Percentiles rank a stretch among this genome's conserved stretches.
Evolutionary conservation across 23 tunicate species (phyloP).

Genomic region (Ciona savignyi): DNA sequence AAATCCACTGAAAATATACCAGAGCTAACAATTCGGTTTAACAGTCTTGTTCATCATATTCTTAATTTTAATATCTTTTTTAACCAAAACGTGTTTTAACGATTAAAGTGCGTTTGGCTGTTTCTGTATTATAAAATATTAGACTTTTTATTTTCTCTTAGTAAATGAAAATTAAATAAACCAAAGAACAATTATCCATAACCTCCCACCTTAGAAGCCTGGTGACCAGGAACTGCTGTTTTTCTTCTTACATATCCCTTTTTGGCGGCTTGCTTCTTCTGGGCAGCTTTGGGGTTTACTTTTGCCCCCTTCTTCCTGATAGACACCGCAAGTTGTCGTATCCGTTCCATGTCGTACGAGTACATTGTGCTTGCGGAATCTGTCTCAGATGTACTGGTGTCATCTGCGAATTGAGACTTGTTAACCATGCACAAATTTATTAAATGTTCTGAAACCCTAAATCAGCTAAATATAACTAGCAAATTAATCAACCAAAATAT

Average conservation of each 20-base stretch:
- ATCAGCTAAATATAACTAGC: too few species aligned
- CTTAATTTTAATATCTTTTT: too few species aligned
- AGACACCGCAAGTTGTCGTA: slow-evolving; percentile 52
- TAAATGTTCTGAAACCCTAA: too few species aligned
- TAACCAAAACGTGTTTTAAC: too few species aligned
- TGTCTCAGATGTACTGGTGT: slow-evolving; percentile 57
- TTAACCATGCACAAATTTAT: too few species aligned
- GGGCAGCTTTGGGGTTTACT: slow-evolving; percentile 41
- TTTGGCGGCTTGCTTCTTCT: slow-evolving; percentile 14
- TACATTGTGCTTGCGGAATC: slow-evolving; percentile 92
- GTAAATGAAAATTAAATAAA: not conserved
- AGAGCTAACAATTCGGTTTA: too few species aligned
- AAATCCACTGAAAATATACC: too few species aligned
- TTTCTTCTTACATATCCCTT: slow-evolving; percentile 2
- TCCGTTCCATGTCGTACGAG: slow-evolving; percentile 82
- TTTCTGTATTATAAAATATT: not conserved
- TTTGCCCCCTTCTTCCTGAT: slow-evolving; percentile 80
- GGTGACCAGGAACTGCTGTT: slow-evolving; percentile 23
- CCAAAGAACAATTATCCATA: not conserved
- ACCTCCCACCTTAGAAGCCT: slow-evolving; percentile 51
- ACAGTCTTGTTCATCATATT: too few species aligned
- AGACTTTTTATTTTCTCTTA: not conserved
- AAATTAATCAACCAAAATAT: too few species aligned
- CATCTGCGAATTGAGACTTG: too few species aligned
- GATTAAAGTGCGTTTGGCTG: too few species aligned